These are phyloP conservation scores for Crocidura indochinensis DNA, from an alignment of 2,797 vertebrate genomes.

Conservation along the genomic window DNA sequence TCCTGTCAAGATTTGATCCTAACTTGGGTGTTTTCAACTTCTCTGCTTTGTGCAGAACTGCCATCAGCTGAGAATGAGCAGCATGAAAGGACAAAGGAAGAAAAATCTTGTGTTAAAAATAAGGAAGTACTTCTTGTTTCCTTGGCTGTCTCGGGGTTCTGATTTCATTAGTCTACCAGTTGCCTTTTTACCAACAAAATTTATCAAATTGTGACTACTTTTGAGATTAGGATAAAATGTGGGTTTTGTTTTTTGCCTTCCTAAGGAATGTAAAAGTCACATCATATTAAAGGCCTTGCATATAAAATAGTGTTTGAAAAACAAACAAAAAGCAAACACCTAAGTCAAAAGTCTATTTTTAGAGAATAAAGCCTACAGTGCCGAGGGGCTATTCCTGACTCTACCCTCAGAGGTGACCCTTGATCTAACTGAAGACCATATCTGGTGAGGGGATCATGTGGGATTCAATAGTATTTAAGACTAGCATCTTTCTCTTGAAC, in stretches of 20 bases:
- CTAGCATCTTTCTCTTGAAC: too few relatives aligned
- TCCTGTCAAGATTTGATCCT: conserved; percentile 69
- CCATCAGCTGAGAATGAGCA: conserved; percentile 51
- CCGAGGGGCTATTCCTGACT: too few relatives aligned
- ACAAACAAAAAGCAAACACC: too few relatives aligned
- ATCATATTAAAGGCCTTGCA: not conserved
- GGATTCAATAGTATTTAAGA: too few relatives aligned
- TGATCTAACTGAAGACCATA: too few relatives aligned
- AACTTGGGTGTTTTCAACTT: conserved; percentile 75
- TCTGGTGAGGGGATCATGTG: too few relatives aligned
- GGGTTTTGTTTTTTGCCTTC: not conserved
- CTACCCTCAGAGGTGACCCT: too few relatives aligned
- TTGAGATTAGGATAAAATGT: not conserved
- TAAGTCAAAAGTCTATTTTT: too few relatives aligned
- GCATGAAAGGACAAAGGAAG: conserved; percentile 65
- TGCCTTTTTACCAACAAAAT: conserved; percentile 14
- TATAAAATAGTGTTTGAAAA: not conserved
- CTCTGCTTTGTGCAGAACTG: conserved; percentile 70
- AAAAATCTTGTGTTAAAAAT: conserved; percentile 7
- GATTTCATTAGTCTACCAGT: not conserved
- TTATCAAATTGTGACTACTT: conserved; percentile 22
- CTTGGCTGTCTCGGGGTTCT: not conserved
- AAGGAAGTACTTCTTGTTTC: conserved; percentile 42
- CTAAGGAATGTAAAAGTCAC: not conserved
- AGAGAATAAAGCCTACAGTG: not conserved